Evolutionary conservation across 1,140 invertebrate species (phyloP), one percentile per base, ranked within the genome.

Genomic region (Marisa cornuarietis): DNA sequence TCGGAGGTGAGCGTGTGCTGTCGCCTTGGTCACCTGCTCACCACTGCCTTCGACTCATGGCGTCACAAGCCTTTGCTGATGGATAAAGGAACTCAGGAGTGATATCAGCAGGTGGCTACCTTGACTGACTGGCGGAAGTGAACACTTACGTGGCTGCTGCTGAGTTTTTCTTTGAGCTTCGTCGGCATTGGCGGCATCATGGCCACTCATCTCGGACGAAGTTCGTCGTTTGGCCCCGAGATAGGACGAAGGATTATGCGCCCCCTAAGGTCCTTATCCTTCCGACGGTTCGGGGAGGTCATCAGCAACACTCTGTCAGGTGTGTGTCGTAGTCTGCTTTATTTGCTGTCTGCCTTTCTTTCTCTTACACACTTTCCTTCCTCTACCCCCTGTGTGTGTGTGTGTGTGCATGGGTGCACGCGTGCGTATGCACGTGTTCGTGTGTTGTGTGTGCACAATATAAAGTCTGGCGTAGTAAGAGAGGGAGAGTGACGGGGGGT

Each of bases 161-260:
- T 4, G 71, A 10, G 31, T 13, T 13, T 72, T 22, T 72, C 24
- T 72, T 24, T 24, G 9, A 9, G 20, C 42, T 11, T 72, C 71
- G 71, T 26, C 65, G 49, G 71, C 31, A 49, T 8, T 13, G 1
- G 24, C 72, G 10, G 51, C 18, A 62, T 10, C 24, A 77, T 77
- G 76, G 22, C 76, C 8, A 68, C 65, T 31, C 49, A 26, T 63
- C 65, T 77, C 62, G 76, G 76, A 0, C 26, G 76, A n/a, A 77
- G 76, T 16, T 77, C 65, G 7, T 77, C 76, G 1, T 77, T 77
- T 51, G 76, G 76, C 1, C 76, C 76, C 0, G 76, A 77, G 24
- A 65, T 77, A 14, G 65, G 76, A 6, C 62, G 76, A 4, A 63
- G 76, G 51, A 77, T 77, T 65, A 66, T 77, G 76, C 65, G 76